phyloP scores from a whole-genome alignment of 2,113 vertebrate species.

The Rhadina sibilatrix region DNA sequence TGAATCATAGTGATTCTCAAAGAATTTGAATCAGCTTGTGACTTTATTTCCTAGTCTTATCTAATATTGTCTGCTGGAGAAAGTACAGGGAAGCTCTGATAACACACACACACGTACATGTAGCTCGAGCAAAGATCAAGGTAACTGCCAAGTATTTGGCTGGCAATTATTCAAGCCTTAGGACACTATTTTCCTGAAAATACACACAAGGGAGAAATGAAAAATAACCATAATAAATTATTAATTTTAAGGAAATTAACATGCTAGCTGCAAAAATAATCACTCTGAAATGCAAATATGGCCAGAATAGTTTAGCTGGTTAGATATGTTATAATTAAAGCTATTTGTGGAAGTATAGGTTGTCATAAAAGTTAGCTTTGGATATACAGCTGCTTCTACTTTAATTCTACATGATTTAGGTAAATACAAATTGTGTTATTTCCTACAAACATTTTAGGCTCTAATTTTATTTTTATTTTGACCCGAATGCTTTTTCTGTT shows the following conservation, averaged over 20 bases:
- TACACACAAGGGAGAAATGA: neutral
- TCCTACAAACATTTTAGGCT: neutral
- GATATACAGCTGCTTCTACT: neutral
- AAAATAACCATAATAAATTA: slow-evolving; percentile 43
- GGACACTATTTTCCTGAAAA: slow-evolving; percentile 38
- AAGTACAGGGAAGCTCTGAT: neutral
- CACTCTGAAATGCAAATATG: slow-evolving; percentile 23
- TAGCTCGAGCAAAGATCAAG: neutral
- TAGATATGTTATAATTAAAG: neutral
- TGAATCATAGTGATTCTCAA: neutral
- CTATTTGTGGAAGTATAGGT: neutral
- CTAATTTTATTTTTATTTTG: slow-evolving; percentile 43
- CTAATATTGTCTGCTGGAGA: neutral
- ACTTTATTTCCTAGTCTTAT: neutral
- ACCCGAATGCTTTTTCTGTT: slow-evolving; percentile 22
- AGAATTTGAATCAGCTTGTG: neutral
- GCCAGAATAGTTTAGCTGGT: neutral
- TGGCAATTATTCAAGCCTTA: slow-evolving; percentile 41
- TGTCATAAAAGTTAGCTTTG: neutral
- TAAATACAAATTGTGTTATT: neutral
- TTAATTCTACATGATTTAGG: neutral
- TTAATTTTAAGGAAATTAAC: slow-evolving; percentile 44
- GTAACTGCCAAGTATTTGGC: neutral
- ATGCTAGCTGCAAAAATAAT: slow-evolving; percentile 7
- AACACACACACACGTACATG: neutral